phyloP scores from a whole-genome alignment of 2,797 vertebrate genomes.

The Notoglanidium macrostoma region DNA sequence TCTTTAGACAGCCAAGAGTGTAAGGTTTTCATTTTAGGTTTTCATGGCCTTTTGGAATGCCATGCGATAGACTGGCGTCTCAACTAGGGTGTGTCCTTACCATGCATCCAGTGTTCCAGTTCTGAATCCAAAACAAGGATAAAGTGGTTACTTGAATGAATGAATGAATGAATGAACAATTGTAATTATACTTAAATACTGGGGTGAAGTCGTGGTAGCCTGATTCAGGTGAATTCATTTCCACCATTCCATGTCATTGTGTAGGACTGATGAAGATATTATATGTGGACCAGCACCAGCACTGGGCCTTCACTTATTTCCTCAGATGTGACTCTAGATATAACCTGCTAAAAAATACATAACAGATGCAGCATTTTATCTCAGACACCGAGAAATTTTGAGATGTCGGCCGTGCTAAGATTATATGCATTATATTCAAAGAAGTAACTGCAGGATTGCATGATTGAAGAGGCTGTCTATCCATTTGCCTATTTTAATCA shows the following conservation, averaged over 20 bases:
- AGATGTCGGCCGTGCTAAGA: not conserved
- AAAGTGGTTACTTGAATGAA: not conserved
- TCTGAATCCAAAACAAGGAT: not conserved
- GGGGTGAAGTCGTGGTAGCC: not conserved
- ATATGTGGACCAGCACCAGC: not conserved
- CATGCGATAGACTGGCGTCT: not conserved
- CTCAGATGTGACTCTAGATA: not conserved
- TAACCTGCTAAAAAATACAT: not conserved
- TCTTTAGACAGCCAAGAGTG: conserved; percentile 2
- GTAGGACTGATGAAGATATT: too few species aligned
- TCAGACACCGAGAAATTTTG: not conserved
- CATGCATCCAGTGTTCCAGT: not conserved
- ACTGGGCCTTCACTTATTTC: not conserved
- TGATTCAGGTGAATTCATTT: not conserved
- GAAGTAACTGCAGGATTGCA: not conserved
- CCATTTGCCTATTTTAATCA: not conserved
- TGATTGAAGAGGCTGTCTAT: not conserved
- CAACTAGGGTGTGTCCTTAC: conserved; percentile 4
- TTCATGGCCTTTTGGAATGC: not conserved
- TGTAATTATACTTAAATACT: not conserved
- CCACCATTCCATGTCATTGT: not conserved
- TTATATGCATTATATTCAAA: not conserved
- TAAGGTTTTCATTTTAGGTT: not conserved
- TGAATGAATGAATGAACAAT: not conserved
- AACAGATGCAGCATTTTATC: not conserved